Evolutionary conservation across 2,888 invertebrate species (phyloP).

Genomic region (Scaptomyza cyrtandrae): DNA sequence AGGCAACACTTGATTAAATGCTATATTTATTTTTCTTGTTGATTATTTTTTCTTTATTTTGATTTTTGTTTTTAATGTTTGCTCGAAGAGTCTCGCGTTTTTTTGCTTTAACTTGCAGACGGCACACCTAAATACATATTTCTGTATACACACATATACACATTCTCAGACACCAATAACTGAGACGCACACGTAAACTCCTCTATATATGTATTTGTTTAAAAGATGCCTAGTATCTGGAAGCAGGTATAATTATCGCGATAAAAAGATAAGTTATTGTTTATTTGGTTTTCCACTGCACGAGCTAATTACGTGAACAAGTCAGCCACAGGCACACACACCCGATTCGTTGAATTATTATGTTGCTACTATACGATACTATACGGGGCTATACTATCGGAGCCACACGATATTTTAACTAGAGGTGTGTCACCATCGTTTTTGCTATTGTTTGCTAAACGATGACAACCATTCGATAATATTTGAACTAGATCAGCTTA

Average conservation of each 20-base stretch:
- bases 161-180: constrained; percentile 35
- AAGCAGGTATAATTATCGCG: constrained; percentile 30
- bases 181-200: constrained; percentile 59
- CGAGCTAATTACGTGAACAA: constrained; percentile 52
- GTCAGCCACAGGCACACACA: constrained; percentile 38
- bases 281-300: constrained; percentile 37
- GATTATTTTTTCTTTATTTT: constrained; percentile 29
- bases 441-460: constrained; percentile 26
- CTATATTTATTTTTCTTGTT: constrained; percentile 33
- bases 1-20: constrained; percentile 64
- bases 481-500: constrained; percentile 20
- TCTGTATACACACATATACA: constrained; percentile 33
- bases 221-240: constrained; percentile 31
- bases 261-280: constrained; percentile 31
- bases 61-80: constrained; percentile 41
- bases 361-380: constrained; percentile 52
- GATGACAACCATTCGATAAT: constrained; percentile 14
- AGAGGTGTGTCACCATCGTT: constrained; percentile 7
- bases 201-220: constrained; percentile 25
- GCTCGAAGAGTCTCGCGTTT: constrained; percentile 28
- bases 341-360: constrained; percentile 37
- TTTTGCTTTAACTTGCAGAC: constrained; percentile 27
- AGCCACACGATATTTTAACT: constrained; percentile 3
- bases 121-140: constrained; percentile 51
- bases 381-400: constrained; percentile 26